Conservation (phyloP, 2,113 vertebrate genomes). For the Xerus inauris region DNA sequence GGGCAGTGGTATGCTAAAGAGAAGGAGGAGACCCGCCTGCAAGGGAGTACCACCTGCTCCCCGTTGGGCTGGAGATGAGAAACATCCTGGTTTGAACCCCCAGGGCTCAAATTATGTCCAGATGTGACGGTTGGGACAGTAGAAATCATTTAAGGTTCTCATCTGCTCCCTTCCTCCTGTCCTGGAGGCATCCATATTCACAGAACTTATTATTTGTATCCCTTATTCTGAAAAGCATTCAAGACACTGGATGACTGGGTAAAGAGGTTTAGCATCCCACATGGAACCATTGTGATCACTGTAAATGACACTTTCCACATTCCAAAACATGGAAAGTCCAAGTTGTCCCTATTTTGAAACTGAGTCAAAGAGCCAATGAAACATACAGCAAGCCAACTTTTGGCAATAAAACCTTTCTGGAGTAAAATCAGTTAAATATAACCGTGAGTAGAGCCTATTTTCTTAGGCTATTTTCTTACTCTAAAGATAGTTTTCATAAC, state of each 20-base stretch:
- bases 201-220: not conserved
- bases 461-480: not conserved
- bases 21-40: not conserved
- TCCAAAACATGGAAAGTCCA: not conserved
- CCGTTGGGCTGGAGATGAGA: not conserved
- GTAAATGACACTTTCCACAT: not conserved
- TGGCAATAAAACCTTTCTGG: not conserved
- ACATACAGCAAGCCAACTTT: not conserved
- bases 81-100: not conserved
- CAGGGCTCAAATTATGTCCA: not conserved
- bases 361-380: not conserved
- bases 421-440: slow-evolving; percentile 12
- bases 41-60: fast-evolving
- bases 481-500: not conserved
- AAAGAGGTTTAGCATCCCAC: not conserved
- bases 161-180: not conserved
- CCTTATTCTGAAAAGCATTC: not conserved
- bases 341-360: not conserved
- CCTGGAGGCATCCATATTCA: not conserved
- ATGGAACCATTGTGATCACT: not conserved
- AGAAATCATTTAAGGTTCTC: not conserved
- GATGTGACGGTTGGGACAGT: not conserved
- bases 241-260: not conserved
- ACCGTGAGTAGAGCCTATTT: not conserved
- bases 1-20: not conserved